A percentile compares a stretch with the other conserved stretches of the same genome.
phyloP scores from a whole-genome alignment of 2,797 vertebrate species.

The Chaunax sp. region DNA sequence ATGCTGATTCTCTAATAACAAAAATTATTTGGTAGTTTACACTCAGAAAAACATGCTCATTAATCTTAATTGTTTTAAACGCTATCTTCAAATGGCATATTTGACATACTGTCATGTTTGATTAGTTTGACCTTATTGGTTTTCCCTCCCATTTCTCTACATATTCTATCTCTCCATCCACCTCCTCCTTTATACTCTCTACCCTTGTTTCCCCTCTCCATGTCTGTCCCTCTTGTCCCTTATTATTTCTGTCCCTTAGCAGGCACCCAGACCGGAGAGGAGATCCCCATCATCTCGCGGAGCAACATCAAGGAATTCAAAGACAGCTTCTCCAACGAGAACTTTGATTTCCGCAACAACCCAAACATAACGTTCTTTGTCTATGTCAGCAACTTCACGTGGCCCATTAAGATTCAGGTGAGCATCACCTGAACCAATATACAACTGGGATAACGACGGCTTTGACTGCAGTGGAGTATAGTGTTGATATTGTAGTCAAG shows the following conservation, averaged over 20 bases:
- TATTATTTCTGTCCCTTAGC: slow-evolving; percentile 74
- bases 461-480: too few species aligned
- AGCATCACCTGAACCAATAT: background rate
- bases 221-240: too few species aligned
- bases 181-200: background rate
- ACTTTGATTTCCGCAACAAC: slow-evolving; percentile 98
- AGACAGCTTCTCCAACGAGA: slow-evolving; percentile 98
- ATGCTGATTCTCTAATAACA: too few species aligned
- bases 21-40: too few species aligned
- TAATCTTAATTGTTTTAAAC: too few species aligned
- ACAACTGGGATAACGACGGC: accelerated
- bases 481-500: background rate
- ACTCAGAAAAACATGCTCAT: too few species aligned
- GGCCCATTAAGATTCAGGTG: slow-evolving; percentile 99
- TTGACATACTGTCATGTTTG: background rate
- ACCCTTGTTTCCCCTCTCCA: background rate
- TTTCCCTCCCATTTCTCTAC: background rate
- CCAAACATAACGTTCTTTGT: slow-evolving; percentile 99
- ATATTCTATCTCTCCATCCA: background rate
- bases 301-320: slow-evolving; percentile 98
- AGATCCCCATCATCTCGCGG: slow-evolving; percentile 93
- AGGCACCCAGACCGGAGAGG: slow-evolving; percentile 95
- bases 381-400: slow-evolving; percentile 99
- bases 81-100: too few species aligned
- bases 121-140: background rate